Evolutionary conservation across 2,113 vertebrate genomes (phyloP).

Genomic region (Lipotes vexillifer): DNA sequence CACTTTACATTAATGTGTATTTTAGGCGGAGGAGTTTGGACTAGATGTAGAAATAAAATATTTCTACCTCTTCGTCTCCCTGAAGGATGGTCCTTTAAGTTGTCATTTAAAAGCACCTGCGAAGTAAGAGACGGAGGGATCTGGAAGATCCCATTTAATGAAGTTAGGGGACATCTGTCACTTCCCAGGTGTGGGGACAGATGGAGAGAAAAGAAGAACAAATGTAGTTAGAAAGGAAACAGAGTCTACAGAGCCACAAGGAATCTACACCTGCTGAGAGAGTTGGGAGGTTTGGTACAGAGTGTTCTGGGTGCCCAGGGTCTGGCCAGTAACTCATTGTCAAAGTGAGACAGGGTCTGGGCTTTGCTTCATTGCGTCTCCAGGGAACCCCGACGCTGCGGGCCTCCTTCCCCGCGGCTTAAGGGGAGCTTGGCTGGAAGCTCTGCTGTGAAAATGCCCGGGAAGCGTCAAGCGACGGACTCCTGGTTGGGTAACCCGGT

Average conservation of each 20-base stretch:
- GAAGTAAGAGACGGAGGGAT: not conserved
- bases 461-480: not conserved
- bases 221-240: not conserved
- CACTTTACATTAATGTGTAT: not conserved
- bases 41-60: not conserved
- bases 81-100: not conserved
- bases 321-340: not conserved
- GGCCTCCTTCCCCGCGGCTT: not conserved
- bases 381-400: fast-evolving
- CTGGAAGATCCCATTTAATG: not conserved
- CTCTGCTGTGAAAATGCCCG: not conserved
- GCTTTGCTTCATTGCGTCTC: not conserved
- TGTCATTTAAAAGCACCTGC: not conserved
- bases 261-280: too few relatives aligned
- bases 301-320: not conserved
- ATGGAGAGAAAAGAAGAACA: not conserved
- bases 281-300: not conserved
- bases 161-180: not conserved
- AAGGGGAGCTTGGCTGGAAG: not conserved
- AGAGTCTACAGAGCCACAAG: not conserved
- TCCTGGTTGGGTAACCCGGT: not conserved
- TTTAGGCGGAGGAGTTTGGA: not conserved
- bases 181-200: not conserved
- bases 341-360: too few relatives aligned
- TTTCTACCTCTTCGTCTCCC: not conserved